phyloP scores from a whole-genome alignment of 2,888 invertebrate species.

The Lasioglossum vierecki region DNA sequence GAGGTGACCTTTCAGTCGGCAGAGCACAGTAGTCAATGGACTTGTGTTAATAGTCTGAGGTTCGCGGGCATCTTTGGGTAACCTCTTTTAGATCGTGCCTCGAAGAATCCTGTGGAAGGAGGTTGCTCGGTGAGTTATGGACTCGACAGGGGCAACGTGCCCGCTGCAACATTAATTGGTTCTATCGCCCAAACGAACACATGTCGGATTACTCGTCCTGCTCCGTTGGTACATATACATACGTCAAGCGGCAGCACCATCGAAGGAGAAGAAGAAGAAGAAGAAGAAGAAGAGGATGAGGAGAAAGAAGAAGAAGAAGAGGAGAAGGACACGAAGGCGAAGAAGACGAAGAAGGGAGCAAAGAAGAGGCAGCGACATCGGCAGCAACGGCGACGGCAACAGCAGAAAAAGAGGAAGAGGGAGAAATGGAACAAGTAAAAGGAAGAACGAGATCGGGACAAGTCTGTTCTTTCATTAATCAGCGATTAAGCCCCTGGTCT shows the following conservation, averaged over 20 bases:
- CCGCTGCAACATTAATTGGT: constrained; percentile 79
- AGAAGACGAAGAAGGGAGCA: constrained; percentile 28
- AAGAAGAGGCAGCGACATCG: constrained; percentile 21
- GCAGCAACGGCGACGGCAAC: constrained; percentile 35
- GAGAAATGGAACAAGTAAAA: constrained; percentile 67
- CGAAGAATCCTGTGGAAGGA: constrained; percentile 57
- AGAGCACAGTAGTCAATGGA: constrained; percentile 4
- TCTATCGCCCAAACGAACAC: constrained; percentile 80
- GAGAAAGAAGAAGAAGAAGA: constrained; percentile 30
- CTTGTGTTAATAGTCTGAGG: constrained; percentile 1
- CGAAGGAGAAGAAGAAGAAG: constrained; percentile 48
- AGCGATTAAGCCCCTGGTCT: constrained; percentile 81
- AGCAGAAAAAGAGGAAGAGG: constrained; percentile 36
- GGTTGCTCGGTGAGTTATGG: constrained; percentile 71
- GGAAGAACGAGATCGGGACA: constrained; percentile 73
- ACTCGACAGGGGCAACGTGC: constrained; percentile 71
- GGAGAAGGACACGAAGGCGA: constrained; percentile 33
- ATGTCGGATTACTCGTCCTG: constrained; percentile 77
- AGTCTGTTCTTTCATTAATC: constrained; percentile 82
- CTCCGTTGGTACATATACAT: constrained; percentile 67
- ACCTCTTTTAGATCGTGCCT: constrained; percentile 47
- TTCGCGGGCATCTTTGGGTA: constrained; percentile 24
- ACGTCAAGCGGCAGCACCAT: constrained; percentile 64
- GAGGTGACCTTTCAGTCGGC: not conserved
- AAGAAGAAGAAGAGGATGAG: constrained; percentile 19